Percentiles rank a stretch among this genome's conserved stretches.
These are phyloP conservation scores for Oncopeltus fasciatus DNA, from an alignment of 1,140 invertebrate species.

Conservation along the genomic window DNA sequence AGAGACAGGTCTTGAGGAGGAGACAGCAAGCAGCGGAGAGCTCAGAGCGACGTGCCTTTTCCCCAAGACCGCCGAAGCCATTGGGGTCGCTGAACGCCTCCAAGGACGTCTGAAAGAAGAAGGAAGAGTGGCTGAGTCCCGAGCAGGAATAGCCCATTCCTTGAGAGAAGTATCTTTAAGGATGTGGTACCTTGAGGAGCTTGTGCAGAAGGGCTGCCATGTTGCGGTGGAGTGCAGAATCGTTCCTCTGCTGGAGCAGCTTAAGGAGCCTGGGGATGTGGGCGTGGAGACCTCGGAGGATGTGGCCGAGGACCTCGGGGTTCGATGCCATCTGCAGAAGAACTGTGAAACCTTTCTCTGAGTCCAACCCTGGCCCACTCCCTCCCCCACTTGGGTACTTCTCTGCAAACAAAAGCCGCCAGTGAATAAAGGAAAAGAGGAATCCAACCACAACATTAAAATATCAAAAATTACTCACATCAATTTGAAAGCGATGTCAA, in stretches of 20 bases:
- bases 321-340: constrained; percentile 41
- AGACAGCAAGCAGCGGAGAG: constrained; percentile 34
- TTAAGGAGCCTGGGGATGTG: constrained; percentile 35
- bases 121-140: not conserved
- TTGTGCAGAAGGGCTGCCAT: constrained; percentile 38
- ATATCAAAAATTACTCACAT: too few relatives aligned
- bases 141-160: too few relatives aligned
- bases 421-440: too few relatives aligned
- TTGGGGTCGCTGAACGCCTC: constrained; percentile 14
- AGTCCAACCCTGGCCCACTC: constrained; percentile 24
- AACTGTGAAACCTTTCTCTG: constrained; percentile 34
- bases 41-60: constrained; percentile 22
- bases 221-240: constrained; percentile 32
- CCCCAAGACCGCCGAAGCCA: not conserved
- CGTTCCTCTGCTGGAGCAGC: constrained; percentile 33
- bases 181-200: constrained; percentile 39
- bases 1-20: constrained; percentile 36
- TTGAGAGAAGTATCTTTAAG: too few relatives aligned
- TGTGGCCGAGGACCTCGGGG: constrained; percentile 41
- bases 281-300: constrained; percentile 35
- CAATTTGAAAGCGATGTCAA: too few relatives aligned
- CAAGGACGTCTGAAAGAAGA: constrained; percentile 26
- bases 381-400: too few relatives aligned
- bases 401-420: too few relatives aligned
- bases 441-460: too few relatives aligned